Conservation (phyloP, 2,113 vertebrate genomes). For the Rhabdomys dilectus region DNA sequence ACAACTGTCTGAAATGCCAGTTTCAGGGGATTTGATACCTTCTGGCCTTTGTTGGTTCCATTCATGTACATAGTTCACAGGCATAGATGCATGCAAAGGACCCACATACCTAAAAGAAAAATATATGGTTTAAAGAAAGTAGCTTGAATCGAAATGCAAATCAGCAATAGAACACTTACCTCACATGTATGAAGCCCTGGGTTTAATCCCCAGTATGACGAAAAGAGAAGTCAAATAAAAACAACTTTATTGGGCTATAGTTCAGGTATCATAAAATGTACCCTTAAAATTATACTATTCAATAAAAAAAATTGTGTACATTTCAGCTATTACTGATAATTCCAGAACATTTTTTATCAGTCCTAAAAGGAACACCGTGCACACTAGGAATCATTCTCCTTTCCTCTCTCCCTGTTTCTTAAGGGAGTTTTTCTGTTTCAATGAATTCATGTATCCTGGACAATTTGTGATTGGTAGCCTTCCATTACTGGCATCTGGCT, state of each 20-base stretch:
- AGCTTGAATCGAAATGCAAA: not conserved
- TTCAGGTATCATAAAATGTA: not conserved
- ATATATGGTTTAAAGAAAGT: not conserved
- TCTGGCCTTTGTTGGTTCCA: not conserved
- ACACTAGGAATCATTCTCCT: not conserved
- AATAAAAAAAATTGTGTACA: not conserved
- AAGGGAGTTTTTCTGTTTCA: constrained; percentile 13
- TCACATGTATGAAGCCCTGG: not conserved
- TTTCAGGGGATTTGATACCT: not conserved
- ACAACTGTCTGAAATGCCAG: not conserved
- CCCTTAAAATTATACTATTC: not conserved
- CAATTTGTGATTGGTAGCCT: not conserved
- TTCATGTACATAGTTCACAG: not conserved
- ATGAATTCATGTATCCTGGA: not conserved
- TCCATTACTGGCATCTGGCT: not conserved
- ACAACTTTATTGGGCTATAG: not conserved
- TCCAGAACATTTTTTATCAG: constrained; percentile 6
- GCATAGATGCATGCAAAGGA: not conserved
- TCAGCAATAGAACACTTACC: not conserved
- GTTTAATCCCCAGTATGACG: not conserved
- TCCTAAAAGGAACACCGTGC: not conserved
- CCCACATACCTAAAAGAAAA: not conserved
- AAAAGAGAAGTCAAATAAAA: not conserved
- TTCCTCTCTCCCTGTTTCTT: not conserved
- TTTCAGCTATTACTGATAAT: not conserved